These are phyloP conservation scores for Odontamblyopus rebecca DNA, from an alignment of 2,797 vertebrate genomes.

Conservation along the genomic window DNA sequence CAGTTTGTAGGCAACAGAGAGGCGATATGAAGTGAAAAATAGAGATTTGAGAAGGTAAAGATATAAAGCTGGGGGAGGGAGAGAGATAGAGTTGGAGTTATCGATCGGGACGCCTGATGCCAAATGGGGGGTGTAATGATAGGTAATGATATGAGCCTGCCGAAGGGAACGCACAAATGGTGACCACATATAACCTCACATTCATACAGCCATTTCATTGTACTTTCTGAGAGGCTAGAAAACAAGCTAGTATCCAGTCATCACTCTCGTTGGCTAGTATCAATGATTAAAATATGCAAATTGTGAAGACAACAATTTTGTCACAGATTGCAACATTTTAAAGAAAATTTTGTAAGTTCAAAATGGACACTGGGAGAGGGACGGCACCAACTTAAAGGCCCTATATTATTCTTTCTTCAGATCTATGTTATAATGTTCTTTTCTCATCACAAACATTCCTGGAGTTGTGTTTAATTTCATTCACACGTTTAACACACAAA, in stretches of 20 bases:
- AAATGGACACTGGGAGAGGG: not conserved
- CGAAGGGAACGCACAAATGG: conserved; percentile 52
- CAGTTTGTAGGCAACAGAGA: conserved; percentile 65
- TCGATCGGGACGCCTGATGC: conserved; percentile 77
- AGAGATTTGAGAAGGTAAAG: conserved; percentile 54
- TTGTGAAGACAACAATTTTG: not conserved
- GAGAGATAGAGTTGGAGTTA: conserved; percentile 78
- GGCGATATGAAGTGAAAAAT: conserved; percentile 64
- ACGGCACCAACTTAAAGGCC: not conserved
- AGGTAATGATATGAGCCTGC: conserved; percentile 79
- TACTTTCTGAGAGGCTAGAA: conserved; percentile 55
- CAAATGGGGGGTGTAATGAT: conserved; percentile 82
- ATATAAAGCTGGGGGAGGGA: conserved; percentile 66
- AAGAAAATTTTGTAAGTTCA: not conserved
- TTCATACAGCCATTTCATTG: conserved; percentile 73
- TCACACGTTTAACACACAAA: too few relatives aligned
- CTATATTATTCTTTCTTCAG: not conserved
- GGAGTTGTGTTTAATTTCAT: too few relatives aligned
- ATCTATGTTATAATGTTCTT: too few relatives aligned
- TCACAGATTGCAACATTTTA: not conserved
- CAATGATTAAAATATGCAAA: not conserved
- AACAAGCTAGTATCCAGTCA: not conserved
- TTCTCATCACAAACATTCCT: too few relatives aligned
- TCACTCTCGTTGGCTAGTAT: not conserved
- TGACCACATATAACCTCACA: conserved; percentile 63